Evolutionary conservation across 2,888 invertebrate genomes (phyloP).

Genomic region (Ferrisia virgata): DNA sequence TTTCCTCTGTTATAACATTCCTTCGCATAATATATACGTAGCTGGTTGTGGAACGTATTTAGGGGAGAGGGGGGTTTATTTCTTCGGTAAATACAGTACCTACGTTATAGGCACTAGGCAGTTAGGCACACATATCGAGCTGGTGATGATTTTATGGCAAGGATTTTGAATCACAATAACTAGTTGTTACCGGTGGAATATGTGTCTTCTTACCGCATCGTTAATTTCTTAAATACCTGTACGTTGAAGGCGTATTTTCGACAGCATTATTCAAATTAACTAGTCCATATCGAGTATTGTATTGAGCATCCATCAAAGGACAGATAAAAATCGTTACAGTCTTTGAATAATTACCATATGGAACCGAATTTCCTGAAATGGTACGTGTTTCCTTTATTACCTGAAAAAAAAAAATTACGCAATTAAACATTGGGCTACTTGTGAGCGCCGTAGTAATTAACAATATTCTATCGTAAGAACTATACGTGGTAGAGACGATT

Average conservation of each 20-base stretch:
- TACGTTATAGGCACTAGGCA: no score
- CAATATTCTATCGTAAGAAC: not conserved
- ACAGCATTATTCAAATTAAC: not conserved
- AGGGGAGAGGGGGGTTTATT: not conserved
- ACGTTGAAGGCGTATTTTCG: not conserved
- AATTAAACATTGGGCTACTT: not conserved
- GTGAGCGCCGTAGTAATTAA: not conserved
- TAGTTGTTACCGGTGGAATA: no score
- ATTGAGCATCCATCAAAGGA: not conserved
- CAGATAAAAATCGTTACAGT: conserved; percentile 5
- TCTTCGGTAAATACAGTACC: no score
- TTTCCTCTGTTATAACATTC: not conserved
- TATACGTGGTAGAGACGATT: not conserved
- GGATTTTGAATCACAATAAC: not conserved
- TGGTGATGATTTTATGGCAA: not conserved
- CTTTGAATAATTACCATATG: not conserved
- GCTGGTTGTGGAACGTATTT: not conserved
- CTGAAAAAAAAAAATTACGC: not conserved
- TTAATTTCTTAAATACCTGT: not conserved
- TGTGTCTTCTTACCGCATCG: not conserved
- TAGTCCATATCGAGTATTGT: not conserved
- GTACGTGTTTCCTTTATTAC: not conserved
- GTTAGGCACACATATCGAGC: no score
- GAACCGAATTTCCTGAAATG: not conserved
- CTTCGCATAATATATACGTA: not conserved